These are phyloP conservation scores for Orchesella flavescens DNA, from an alignment of 2,888 invertebrate species.

Conservation along the genomic window DNA sequence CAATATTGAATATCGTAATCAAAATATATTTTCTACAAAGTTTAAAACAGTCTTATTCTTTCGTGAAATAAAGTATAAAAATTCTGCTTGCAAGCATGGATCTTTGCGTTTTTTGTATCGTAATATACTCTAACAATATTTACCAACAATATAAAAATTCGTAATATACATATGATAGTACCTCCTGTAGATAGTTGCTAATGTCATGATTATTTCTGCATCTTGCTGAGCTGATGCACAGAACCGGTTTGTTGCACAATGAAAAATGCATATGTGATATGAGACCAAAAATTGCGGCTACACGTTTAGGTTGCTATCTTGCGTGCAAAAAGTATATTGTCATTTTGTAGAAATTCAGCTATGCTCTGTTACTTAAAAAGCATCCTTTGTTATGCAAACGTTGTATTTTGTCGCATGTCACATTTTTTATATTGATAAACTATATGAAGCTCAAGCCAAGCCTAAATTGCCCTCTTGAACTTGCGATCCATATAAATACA, in stretches of 20 bases:
- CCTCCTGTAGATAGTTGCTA: slow-evolving; percentile 54
- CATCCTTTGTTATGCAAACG: not conserved
- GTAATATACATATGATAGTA: too few relatives aligned
- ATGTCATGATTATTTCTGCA: slow-evolving; percentile 81
- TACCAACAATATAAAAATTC: slow-evolving; percentile 76
- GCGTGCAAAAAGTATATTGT: not conserved
- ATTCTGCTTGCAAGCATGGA: too few relatives aligned
- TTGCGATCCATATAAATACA: too few relatives aligned
- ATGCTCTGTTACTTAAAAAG: not conserved
- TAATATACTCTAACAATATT: slow-evolving; percentile 31
- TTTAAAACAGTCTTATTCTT: too few relatives aligned
- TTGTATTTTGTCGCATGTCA: not conserved
- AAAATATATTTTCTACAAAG: too few relatives aligned
- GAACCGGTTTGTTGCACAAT: slow-evolving; percentile 53
- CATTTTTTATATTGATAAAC: not conserved
- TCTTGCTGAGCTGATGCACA: slow-evolving; percentile 77
- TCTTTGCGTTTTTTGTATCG: not conserved
- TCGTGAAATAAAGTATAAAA: too few relatives aligned
- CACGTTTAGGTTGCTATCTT: too few relatives aligned
- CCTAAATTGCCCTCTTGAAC: too few relatives aligned
- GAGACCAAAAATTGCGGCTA: not conserved
- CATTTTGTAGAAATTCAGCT: not conserved
- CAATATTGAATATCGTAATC: not conserved
- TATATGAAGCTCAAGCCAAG: too few relatives aligned
- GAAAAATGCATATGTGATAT: slow-evolving; percentile 5